These are phyloP conservation scores for Pteronura brasiliensis DNA, from an alignment of 2,113 vertebrate species.

Conservation along the genomic window DNA sequence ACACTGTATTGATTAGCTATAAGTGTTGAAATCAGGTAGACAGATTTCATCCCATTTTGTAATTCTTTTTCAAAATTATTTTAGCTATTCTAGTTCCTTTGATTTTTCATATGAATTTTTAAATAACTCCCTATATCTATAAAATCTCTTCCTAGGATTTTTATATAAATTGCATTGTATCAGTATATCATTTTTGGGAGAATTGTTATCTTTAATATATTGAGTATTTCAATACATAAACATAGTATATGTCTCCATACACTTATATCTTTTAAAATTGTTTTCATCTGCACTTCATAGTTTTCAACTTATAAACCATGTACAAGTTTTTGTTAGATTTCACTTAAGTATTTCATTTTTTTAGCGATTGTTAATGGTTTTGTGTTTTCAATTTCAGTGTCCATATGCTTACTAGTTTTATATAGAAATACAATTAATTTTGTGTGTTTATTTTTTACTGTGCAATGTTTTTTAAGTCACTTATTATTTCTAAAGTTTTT, in stretches of 20 bases:
- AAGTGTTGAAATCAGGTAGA: background rate
- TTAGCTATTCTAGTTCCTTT: background rate
- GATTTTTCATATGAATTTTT: background rate
- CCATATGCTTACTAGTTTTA: background rate
- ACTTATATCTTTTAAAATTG: background rate
- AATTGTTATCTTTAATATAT: background rate
- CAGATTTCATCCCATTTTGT: background rate
- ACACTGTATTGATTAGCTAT: background rate
- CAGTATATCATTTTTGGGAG: background rate
- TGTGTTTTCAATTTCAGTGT: background rate
- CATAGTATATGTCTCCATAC: background rate
- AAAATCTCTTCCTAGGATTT: background rate
- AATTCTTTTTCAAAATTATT: background rate
- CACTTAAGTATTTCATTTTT: background rate
- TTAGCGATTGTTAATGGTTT: background rate
- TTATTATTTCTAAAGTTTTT: background rate
- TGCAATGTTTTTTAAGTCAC: background rate
- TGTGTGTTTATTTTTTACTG: background rate
- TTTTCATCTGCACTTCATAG: background rate
- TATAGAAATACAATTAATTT: background rate
- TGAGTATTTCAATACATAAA: background rate
- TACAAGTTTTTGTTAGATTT: background rate
- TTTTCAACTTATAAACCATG: background rate
- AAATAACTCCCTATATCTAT: background rate
- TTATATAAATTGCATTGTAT: background rate